Conservation (phyloP, 1,140 invertebrate species). For the Brachionus angularis region DNA sequence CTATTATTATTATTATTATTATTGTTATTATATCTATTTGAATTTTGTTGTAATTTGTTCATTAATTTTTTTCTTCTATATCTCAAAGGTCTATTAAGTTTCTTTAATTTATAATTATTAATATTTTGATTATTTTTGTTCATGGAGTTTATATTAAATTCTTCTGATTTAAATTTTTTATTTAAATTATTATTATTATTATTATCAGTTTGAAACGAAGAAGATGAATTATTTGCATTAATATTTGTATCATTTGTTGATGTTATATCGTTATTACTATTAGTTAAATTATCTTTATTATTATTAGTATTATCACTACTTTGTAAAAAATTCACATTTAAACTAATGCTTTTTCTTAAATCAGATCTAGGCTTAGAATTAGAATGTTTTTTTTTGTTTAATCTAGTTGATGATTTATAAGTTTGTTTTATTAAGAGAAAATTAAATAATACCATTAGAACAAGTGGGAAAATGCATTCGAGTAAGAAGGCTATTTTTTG, state of each 20-base stretch:
- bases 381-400: conserved; percentile 8
- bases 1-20: too few relatives aligned
- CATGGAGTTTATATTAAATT: neutral
- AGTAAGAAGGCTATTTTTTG: conserved; percentile 28
- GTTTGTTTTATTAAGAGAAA: conserved; percentile 23
- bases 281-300: too few relatives aligned
- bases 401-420: conserved; percentile 18
- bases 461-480: conserved; percentile 24
- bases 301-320: conserved; percentile 4
- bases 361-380: neutral
- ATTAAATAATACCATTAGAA: conserved; percentile 37
- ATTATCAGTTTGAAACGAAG: neutral
- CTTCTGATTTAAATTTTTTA: conserved; percentile 29
- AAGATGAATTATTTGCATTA: neutral
- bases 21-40: too few relatives aligned
- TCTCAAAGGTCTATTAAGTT: too few relatives aligned
- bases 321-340: neutral
- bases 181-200: neutral
- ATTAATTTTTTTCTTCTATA: too few relatives aligned
- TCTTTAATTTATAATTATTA: too few relatives aligned
- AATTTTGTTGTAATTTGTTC: too few relatives aligned
- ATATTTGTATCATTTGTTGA: conserved; percentile 11
- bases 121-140: neutral
- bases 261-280: neutral
- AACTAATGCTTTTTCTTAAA: conserved; percentile 16